Evolutionary conservation across 2,113 vertebrate genomes (phyloP), one percentile per base, ranked within the genome.

Genomic region (Athene cunicularia): DNA sequence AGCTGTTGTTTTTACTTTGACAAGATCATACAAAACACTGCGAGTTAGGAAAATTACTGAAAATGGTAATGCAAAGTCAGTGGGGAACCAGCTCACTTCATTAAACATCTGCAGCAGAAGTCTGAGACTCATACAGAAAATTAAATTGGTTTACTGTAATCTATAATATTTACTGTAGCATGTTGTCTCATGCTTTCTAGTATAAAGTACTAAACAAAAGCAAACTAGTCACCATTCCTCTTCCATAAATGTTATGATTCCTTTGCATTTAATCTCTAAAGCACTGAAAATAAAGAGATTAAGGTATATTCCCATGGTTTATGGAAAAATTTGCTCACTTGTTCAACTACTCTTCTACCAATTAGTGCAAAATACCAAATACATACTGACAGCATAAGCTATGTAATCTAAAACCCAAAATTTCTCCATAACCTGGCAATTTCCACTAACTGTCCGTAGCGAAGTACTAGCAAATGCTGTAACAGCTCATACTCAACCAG

Each of bases 101-200:
- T 97, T 98, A 97, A 97, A 96, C 73, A 93, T 67, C 72, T 94
- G 94, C 87, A 91, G 86, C 43, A 93, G 60, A 93, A 97, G 93
- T 45, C 80, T 93, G 71, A 97, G 70, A 68, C 76, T 64, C 58
- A 59, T 43, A 86, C 6, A 47, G 91, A 97, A 97, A 97, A 96
- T 90, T 94, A 94, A 97, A 96, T 84, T 94, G 94, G 74, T 63
- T 98, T 96, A 95, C 45, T 84, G 30, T 88, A 95, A 97, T 82
- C 58, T 85, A 27, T 73, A 90, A 88, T 88, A 95, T 89, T 97
- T 96, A 71, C 45, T 70, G 72, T 74, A 94, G 70, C 52, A 50
- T 47, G 37, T 66, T 53, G 56, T 88, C 88, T 86, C 45, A 33
- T 80, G 72, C 49, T 95, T 95, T 87, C 71, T 59, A 80, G 88